Percentiles rank a stretch among this genome's conserved stretches.
Evolutionary conservation across 2,113 vertebrate species (phyloP).

Genomic region (Siniperca chuatsi): DNA sequence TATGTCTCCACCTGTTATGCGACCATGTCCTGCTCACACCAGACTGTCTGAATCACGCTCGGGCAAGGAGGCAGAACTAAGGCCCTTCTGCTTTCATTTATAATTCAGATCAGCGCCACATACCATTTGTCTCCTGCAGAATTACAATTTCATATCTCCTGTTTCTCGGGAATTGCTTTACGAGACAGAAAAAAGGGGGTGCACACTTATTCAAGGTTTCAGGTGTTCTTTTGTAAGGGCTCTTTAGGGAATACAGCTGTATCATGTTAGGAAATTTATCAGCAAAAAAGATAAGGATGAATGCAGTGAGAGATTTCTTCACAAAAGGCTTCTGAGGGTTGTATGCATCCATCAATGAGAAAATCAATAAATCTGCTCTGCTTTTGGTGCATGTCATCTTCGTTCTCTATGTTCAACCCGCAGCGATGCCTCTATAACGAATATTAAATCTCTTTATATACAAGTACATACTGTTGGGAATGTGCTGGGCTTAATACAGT

Average conservation of each 20-base stretch:
- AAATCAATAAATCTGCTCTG: slow-evolving; percentile 49
- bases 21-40: slow-evolving; percentile 58
- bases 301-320: slow-evolving; percentile 22
- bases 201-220: slow-evolving; percentile 56
- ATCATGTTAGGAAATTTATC: slow-evolving; percentile 49
- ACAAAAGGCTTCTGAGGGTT: slow-evolving; percentile 32
- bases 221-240: slow-evolving; percentile 61
- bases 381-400: slow-evolving; percentile 38
- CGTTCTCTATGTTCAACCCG: neutral
- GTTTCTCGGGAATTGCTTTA: slow-evolving; percentile 73
- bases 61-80: slow-evolving; percentile 73
- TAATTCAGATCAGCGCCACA: slow-evolving; percentile 78
- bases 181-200: slow-evolving; percentile 22
- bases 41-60: slow-evolving; percentile 78
- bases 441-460: slow-evolving; percentile 32
- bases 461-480: slow-evolving; percentile 15
- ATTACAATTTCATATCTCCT: slow-evolving; percentile 79
- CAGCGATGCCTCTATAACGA: slow-evolving; percentile 13
- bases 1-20: slow-evolving; percentile 64
- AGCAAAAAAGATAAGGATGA: slow-evolving; percentile 5
- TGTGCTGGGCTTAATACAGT: slow-evolving; percentile 13
- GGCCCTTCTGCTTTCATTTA: slow-evolving; percentile 82
- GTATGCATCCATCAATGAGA: slow-evolving; percentile 29
- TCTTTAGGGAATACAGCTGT: slow-evolving; percentile 55
- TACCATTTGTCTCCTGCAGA: slow-evolving; percentile 73